Conservation (phyloP, 2,113 vertebrate genomes). For the Ctenomys sociabilis region DNA sequence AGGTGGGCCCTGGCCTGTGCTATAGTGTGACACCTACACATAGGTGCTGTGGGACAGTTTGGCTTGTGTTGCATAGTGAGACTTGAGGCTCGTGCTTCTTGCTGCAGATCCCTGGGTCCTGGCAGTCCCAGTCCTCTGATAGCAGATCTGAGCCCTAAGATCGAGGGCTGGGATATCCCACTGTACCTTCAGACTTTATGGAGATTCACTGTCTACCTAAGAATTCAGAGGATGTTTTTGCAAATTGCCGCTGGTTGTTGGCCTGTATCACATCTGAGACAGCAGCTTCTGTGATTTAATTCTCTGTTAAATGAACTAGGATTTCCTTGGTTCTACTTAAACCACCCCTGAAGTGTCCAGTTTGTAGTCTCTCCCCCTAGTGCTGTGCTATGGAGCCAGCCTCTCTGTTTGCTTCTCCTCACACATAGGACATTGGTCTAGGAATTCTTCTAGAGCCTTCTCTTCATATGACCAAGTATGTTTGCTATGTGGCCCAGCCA, state of each 20-base stretch:
- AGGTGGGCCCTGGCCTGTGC: neutral
- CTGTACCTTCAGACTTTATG: neutral
- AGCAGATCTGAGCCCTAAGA: neutral
- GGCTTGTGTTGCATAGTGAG: neutral
- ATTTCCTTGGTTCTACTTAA: slow-evolving; percentile 24
- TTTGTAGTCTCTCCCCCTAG: neutral
- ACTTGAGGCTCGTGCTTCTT: neutral
- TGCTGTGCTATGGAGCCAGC: neutral
- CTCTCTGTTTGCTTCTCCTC: neutral
- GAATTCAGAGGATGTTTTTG: slow-evolving; percentile 5
- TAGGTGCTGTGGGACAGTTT: neutral
- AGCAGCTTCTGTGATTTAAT: neutral
- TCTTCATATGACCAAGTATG: neutral
- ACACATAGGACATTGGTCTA: neutral
- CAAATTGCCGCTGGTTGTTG: neutral
- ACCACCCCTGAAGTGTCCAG: neutral
- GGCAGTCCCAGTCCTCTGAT: neutral
- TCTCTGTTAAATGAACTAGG: neutral
- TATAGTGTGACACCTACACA: neutral
- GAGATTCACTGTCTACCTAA: neutral
- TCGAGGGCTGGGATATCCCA: neutral
- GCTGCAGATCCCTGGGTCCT: neutral
- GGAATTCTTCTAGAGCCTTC: neutral
- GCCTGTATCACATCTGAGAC: neutral
- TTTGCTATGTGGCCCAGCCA: slow-evolving; percentile 34